Percentiles rank a stretch among this genome's conserved stretches.
These are phyloP conservation scores for Trichogramma pretiosum DNA, from an alignment of 1,140 invertebrate species.

Conservation along the genomic window DNA sequence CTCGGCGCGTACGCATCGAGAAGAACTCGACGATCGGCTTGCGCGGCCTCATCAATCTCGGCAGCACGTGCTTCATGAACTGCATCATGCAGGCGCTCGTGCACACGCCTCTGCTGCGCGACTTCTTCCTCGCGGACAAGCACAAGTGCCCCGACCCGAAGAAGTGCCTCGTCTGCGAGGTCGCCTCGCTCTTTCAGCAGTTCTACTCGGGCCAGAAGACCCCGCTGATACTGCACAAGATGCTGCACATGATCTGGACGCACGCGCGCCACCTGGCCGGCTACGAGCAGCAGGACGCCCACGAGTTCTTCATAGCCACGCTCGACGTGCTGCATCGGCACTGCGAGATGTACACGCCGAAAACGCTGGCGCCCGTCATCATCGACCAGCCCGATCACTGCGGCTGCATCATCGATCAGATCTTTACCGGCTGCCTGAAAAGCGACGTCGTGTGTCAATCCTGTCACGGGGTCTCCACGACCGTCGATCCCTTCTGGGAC, in stretches of 20 bases:
- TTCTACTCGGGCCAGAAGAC: slow-evolving; percentile 87
- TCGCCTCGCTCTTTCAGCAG: slow-evolving; percentile 78
- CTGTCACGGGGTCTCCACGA: slow-evolving; percentile 90
- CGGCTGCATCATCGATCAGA: slow-evolving; percentile 95
- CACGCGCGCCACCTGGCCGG: slow-evolving; percentile 91
- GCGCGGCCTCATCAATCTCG: slow-evolving; percentile 88
- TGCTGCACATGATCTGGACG: slow-evolving; percentile 93
- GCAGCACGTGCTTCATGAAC: slow-evolving; percentile 99
- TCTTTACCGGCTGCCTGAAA: slow-evolving; percentile 92
- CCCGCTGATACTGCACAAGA: slow-evolving; percentile 77
- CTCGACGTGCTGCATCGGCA: slow-evolving; percentile 86
- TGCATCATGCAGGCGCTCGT: slow-evolving; percentile 93
- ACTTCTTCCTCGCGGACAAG: slow-evolving; percentile 90
- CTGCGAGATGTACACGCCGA: slow-evolving; percentile 59
- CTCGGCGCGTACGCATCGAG: slow-evolving; percentile 68
- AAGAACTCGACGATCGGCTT: slow-evolving; percentile 79
- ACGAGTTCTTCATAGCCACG: slow-evolving; percentile 96
- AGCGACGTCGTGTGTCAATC: slow-evolving; percentile 94
- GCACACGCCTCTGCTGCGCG: slow-evolving; percentile 86
- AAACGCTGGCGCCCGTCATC: slow-evolving; percentile 41
- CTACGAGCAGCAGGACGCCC: slow-evolving; percentile 96
- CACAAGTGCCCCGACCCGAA: slow-evolving; percentile 70
- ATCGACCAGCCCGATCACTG: slow-evolving; percentile 64
- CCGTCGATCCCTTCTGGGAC: slow-evolving; percentile 95
- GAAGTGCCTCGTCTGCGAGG: slow-evolving; percentile 87